Conservation (phyloP, 1,140 invertebrate species). For the Matsumurasca onukii region DNA sequence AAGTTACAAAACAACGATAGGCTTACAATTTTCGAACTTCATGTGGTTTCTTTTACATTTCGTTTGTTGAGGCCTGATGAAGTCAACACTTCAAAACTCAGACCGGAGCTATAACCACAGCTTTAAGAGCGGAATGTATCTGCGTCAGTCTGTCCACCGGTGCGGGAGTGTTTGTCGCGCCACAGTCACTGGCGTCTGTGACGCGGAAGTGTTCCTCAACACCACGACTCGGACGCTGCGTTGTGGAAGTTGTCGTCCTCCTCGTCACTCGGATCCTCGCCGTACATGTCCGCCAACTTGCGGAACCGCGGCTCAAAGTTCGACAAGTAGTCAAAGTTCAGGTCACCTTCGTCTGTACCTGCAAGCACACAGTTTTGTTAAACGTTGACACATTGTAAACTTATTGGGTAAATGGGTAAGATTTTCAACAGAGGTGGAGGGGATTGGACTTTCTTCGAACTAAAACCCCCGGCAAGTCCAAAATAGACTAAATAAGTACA, state of each 20-base stretch:
- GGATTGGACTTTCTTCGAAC: too few relatives aligned
- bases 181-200: background rate
- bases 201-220: conserved; percentile 49
- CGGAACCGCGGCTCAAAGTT: conserved; percentile 96
- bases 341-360: conserved; percentile 90
- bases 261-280: conserved; percentile 83
- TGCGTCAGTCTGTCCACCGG: background rate
- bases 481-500: too few relatives aligned
- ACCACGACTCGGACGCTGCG: conserved; percentile 68
- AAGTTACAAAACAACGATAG: too few relatives aligned
- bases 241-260: conserved; percentile 68
- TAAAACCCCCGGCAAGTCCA: too few relatives aligned
- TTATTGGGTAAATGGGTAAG: conserved; percentile 30
- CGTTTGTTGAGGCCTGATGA: too few relatives aligned
- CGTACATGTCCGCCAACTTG: conserved; percentile 97
- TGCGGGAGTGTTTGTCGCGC: background rate
- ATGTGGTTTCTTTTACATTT: too few relatives aligned
- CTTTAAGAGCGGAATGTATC: background rate
- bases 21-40: too few relatives aligned
- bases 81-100: too few relatives aligned
- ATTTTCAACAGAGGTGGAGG: too few relatives aligned
- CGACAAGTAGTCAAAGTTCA: conserved; percentile 96
- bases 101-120: too few relatives aligned
- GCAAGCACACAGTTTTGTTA: conserved; percentile 27
- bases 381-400: background rate